Conservation (phyloP, 2,113 vertebrate species). For the Urocynchramus pylzowi region DNA sequence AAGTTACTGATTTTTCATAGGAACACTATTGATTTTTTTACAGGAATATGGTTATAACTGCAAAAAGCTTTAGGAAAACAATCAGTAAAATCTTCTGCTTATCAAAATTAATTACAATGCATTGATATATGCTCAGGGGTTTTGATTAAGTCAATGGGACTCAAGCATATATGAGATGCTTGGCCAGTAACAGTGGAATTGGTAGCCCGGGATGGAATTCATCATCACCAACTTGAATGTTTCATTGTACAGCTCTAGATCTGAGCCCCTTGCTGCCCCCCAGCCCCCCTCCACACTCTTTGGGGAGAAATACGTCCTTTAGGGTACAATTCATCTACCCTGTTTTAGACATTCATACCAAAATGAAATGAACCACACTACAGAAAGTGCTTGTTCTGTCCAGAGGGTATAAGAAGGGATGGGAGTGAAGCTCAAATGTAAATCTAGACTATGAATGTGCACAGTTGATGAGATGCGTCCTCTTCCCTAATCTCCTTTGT, state of each 20-base stretch:
- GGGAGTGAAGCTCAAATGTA: background rate
- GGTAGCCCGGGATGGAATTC: background rate
- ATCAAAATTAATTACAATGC: slow-evolving; percentile 10
- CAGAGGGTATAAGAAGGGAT: background rate
- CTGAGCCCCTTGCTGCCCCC: background rate
- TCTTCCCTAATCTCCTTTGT: background rate
- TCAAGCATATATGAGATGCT: background rate
- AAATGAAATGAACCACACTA: background rate
- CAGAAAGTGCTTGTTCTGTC: background rate
- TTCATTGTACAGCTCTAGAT: background rate
- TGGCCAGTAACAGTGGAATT: background rate
- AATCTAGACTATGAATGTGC: background rate
- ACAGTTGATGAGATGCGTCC: background rate
- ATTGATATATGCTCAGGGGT: background rate
- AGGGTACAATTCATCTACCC: background rate
- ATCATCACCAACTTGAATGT: background rate
- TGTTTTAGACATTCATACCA: background rate
- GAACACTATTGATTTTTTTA: background rate
- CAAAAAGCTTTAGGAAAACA: slow-evolving; percentile 30
- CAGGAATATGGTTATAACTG: background rate
- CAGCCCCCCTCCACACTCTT: background rate
- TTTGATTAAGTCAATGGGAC: background rate
- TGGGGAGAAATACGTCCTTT: background rate
- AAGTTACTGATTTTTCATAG: slow-evolving; percentile 19
- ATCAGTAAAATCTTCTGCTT: slow-evolving; percentile 18